These are phyloP conservation scores for Dendrolimus pini DNA, from an alignment of 2,888 invertebrate species.

Conservation along the genomic window DNA sequence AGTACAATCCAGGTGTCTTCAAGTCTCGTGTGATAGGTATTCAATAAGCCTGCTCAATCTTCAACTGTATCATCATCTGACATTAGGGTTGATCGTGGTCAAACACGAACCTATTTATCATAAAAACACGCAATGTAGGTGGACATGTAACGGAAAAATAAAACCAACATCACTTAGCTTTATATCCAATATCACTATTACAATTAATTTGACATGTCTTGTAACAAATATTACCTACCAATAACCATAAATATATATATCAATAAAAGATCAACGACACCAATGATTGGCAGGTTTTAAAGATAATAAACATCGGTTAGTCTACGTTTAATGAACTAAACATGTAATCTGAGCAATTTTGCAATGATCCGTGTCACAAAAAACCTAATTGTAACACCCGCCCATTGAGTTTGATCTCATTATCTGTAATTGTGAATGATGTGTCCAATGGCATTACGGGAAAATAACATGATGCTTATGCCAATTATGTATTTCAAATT, in stretches of 20 bases:
- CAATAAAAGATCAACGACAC: constrained; percentile 35
- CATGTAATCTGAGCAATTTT: constrained; percentile 21
- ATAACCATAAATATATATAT: constrained; percentile 4
- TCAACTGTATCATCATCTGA: too few species aligned
- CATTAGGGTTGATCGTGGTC: too few species aligned
- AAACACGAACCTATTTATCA: too few species aligned
- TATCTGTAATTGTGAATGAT: not conserved
- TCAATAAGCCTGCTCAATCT: too few species aligned
- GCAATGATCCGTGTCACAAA: constrained; percentile 2
- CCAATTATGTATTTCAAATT: too few species aligned
- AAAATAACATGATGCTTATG: too few species aligned
- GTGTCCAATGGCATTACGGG: not conserved
- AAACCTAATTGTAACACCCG: constrained; percentile 1
- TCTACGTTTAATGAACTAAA: constrained; percentile 38
- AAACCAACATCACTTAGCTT: not conserved
- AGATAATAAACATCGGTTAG: constrained; percentile 33
- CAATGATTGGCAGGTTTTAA: constrained; percentile 35
- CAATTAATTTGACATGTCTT: not conserved
- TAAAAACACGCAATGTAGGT: not conserved
- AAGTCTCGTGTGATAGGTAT: too few species aligned
- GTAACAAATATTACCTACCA: constrained; percentile 7
- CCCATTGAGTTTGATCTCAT: constrained; percentile 8
- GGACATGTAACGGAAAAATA: not conserved
- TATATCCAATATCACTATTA: not conserved
- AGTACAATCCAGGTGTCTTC: too few species aligned